Evolutionary conservation across 2,113 vertebrate species (phyloP).

Genomic region (human): GRCh38 chr11:111703001-111703500

Average conservation of each 20-base stretch:
- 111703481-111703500: not conserved
- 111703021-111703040: constrained; percentile 3
- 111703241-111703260: constrained; percentile 95
- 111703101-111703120: not conserved
- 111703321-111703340: constrained; percentile 90
- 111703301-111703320: constrained; percentile 92
- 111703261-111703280: constrained; percentile 98
- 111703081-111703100: not conserved
- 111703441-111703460: not conserved
- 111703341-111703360: constrained; percentile 88
- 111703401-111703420: constrained; percentile 98
- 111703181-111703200: not conserved
- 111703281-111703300: constrained; percentile 96
- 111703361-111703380: constrained; percentile 97
- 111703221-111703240: constrained; percentile 97
- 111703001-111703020: constrained; percentile 4
- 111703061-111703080: constrained; percentile 7
- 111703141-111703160: not conserved
- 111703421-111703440: constrained; percentile 87
- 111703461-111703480: not conserved
- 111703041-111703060: not conserved
- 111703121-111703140: not conserved
- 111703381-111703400: constrained; percentile 98
- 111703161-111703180: not conserved
- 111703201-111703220: constrained; percentile 99